Evolutionary conservation across 2,113 vertebrate species (phyloP).

Genomic region (Theristicus caerulescens): DNA sequence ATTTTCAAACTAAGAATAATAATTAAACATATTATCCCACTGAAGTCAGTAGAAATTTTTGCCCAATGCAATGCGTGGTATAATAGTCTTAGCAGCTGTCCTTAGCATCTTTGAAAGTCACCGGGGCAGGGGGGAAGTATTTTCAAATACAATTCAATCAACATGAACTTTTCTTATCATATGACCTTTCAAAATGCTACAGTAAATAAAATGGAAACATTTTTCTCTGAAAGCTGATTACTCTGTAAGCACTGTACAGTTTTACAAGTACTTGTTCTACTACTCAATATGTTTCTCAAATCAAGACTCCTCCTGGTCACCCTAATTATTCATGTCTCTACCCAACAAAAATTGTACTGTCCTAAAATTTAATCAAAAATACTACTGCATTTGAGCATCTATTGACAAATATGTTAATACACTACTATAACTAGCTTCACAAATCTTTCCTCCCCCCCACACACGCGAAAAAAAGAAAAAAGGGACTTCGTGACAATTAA

Average conservation of each 20-base stretch:
- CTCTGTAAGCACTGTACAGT: slow-evolving; percentile 18
- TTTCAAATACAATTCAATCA: slow-evolving; percentile 53
- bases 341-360: slow-evolving; percentile 40
- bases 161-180: not conserved
- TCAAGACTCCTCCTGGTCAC: not conserved
- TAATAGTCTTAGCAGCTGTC: not conserved
- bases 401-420: slow-evolving; percentile 13
- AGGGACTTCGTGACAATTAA: slow-evolving; percentile 69
- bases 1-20: not conserved
- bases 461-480: slow-evolving; percentile 4
- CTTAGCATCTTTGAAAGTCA: not conserved
- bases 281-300: not conserved
- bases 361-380: slow-evolving; percentile 55
- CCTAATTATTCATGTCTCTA: slow-evolving; percentile 20
- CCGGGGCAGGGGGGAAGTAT: not conserved
- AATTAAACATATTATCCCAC: not conserved
- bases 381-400: not conserved
- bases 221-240: not conserved
- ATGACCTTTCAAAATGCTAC: slow-evolving; percentile 18
- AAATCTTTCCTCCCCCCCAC: not conserved
- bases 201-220: slow-evolving; percentile 54
- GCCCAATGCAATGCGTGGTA: not conserved
- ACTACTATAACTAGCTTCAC: slow-evolving; percentile 16
- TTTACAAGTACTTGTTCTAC: slow-evolving; percentile 60
- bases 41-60: not conserved